phyloP scores from a whole-genome alignment of 1,140 invertebrate genomes.

The Mamestra configurata region DNA sequence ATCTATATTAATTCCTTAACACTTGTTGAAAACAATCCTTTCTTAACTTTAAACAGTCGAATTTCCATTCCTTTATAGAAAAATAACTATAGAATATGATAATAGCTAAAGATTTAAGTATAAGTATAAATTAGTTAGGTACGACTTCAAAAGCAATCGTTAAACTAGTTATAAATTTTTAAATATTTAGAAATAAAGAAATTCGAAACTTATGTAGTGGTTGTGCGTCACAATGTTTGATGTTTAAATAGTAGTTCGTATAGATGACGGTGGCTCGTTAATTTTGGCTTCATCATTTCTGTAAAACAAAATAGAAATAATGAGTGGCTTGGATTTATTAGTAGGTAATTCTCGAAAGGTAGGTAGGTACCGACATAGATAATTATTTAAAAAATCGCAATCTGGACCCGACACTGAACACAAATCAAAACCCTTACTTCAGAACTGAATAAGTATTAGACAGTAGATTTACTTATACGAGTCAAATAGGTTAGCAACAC shows the following conservation, averaged over 20 bases:
- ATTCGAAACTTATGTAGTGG: constrained; percentile 62
- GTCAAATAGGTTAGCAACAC: background rate
- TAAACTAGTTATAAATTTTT: constrained; percentile 46
- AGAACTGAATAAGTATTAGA: background rate
- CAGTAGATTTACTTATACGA: background rate
- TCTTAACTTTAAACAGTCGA: constrained; percentile 57
- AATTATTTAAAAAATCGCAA: no score
- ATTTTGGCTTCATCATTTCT: constrained; percentile 83
- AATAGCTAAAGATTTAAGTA: constrained; percentile 37
- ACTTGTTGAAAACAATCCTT: constrained; percentile 60
- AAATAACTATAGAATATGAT: constrained; percentile 43
- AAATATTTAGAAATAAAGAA: constrained; percentile 53
- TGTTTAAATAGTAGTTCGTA: constrained; percentile 74
- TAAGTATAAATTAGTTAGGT: constrained; percentile 13
- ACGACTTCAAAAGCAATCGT: constrained; percentile 38
- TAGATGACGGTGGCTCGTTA: constrained; percentile 67
- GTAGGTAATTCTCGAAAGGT: background rate
- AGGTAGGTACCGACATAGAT: background rate
- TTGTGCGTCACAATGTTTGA: constrained; percentile 81
- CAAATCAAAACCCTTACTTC: no score
- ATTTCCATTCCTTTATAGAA: constrained; percentile 46
- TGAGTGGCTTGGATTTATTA: background rate
- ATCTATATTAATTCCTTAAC: constrained; percentile 50
- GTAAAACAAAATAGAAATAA: constrained; percentile 60
- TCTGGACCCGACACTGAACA: no score